A percentile compares a stretch with the other conserved stretches of the same genome.
Conservation (phyloP, 1,140 invertebrate species). For the Lepidurus packardi region DNA sequence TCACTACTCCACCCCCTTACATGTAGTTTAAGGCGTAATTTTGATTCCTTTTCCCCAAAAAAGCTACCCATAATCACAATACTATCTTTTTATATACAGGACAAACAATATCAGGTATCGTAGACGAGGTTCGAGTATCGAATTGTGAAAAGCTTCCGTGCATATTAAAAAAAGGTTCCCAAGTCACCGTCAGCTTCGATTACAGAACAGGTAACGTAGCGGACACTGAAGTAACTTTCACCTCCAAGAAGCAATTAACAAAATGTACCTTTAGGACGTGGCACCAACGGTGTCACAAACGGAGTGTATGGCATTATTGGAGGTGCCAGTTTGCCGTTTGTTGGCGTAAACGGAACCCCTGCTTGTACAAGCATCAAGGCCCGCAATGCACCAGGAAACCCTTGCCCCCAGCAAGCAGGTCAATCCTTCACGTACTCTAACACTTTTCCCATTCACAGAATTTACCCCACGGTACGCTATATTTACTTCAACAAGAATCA, state of each 20-base stretch:
- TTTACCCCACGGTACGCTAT: slow-evolving; percentile 38
- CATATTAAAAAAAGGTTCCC: slow-evolving; percentile 37
- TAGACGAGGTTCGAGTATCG: slow-evolving; percentile 38
- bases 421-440: slow-evolving; percentile 39
- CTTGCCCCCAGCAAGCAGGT: slow-evolving; percentile 37
- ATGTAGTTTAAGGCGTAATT: no score
- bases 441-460: slow-evolving; percentile 39
- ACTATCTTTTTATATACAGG: not conserved
- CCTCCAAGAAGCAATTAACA: not conserved
- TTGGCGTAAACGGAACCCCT: slow-evolving; percentile 38
- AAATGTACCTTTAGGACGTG: not conserved
- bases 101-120: slow-evolving; percentile 29
- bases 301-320: slow-evolving; percentile 39
- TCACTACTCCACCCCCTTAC: not conserved
- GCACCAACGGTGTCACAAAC: slow-evolving; percentile 36
- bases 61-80: not conserved
- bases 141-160: slow-evolving; percentile 38
- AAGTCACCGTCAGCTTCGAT: slow-evolving; percentile 38
- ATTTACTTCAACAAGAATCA: not conserved
- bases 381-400: slow-evolving; percentile 28
- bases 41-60: no score
- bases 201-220: slow-evolving; percentile 38
- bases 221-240: not conserved
- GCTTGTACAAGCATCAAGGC: slow-evolving; percentile 38
- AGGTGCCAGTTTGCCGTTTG: slow-evolving; percentile 38